Evolutionary conservation across 2,113 vertebrate species (phyloP), one percentile per base, ranked within the genome.

Genomic region (Eublepharis macularius): DNA sequence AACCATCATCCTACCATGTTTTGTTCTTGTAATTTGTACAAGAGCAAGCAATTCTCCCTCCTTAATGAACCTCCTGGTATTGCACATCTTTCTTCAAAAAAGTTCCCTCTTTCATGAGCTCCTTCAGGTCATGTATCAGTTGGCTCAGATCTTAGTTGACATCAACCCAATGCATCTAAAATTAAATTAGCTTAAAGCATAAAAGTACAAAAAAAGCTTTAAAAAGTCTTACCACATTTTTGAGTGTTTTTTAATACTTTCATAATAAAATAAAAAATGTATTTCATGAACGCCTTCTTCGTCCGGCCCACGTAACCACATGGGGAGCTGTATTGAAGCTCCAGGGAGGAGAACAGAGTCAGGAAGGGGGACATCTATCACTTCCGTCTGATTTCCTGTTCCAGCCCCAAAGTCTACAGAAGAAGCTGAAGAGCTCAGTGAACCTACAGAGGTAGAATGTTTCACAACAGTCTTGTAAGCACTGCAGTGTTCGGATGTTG

Each of bases 261-360:
- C 97, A 3, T 99, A 99, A 91, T 99, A 99, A 96, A 99, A 99
- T 41, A 99, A 96, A 93, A 99, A 99, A 93, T 98, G 98, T 95
- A 99, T 99, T 96, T 99, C 98, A 89, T 99, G 99, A 84, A 99
- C 99, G 32, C 99, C 99, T 94, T 99, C 98, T 90, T 96, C 96
- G 92, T 99, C 99, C 24, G 99, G 98, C 70, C 99, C 99, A 79
- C 98, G 95, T 87, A 99, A 95, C 99, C 99, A 99, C 91, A 99
- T 97, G 1, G 99, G 99, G 36, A 99, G 95, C 94, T 98, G 98
- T 51, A 97, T 95, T 45, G 98, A 98, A 92, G 98, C 95, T 49
- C 98, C 98, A 0, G 99, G 98, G n/a, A 96, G 95, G 85, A 99
- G 96, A 19, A 95, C 79, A 34, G 96, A 89, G 39, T 97, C 97